A percentile compares a stretch with the other conserved stretches of the same genome.
Conservation (phyloP, 2,888 invertebrate species). For the Epirrhoe alternata region DNA sequence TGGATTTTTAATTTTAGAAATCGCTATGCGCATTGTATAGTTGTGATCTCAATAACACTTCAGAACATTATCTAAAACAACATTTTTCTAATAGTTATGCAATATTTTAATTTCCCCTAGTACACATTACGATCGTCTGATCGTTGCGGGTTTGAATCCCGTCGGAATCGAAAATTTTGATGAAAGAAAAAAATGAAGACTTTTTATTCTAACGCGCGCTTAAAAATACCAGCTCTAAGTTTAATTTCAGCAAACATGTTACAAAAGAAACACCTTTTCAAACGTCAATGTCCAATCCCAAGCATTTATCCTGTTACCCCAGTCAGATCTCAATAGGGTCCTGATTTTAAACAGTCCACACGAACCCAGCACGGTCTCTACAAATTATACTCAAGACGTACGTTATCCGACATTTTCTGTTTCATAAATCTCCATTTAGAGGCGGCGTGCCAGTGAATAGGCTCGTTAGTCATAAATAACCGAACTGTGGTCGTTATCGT, state of each 20-base stretch:
- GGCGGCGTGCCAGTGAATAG: conserved; percentile 74
- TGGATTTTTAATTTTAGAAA: too few species aligned
- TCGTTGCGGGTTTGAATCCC: too few species aligned
- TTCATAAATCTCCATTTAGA: conserved; percentile 82
- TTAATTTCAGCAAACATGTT: neutral
- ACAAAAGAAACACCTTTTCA: neutral
- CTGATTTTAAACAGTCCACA: conserved; percentile 40
- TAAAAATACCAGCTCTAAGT: too few species aligned
- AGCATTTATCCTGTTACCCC: conserved; percentile 15
- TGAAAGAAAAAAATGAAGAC: too few species aligned
- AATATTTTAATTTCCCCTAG: too few species aligned
- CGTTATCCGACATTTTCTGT: conserved; percentile 77
- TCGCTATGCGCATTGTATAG: too few species aligned
- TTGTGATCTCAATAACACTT: too few species aligned
- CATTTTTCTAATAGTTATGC: too few species aligned
- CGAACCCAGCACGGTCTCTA: conserved; percentile 48
- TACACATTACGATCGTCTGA: too few species aligned
- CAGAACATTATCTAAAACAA: too few species aligned
- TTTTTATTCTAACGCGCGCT: too few species aligned
- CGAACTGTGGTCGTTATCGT: conserved; percentile 80
- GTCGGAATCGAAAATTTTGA: too few species aligned
- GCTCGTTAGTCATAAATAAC: conserved; percentile 84
- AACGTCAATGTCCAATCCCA: neutral
- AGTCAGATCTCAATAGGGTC: conserved; percentile 29
- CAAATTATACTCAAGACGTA: conserved; percentile 74